Conservation (phyloP, 2,888 invertebrate genomes). For the Oscheius sp. region DNA sequence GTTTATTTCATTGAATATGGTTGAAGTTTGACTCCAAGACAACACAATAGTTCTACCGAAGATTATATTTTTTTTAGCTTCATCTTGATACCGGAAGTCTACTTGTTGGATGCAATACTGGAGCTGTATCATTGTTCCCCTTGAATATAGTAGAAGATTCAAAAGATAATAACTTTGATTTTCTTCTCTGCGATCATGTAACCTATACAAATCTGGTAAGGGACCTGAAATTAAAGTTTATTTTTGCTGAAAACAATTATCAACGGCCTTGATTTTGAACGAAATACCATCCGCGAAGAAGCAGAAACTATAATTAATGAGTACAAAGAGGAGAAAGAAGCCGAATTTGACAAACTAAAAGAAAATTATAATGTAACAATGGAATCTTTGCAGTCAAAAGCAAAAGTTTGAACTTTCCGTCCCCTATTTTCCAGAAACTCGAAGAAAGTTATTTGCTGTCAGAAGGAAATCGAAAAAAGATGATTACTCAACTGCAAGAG, state of each 20-base stretch:
- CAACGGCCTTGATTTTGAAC: conserved; percentile 43
- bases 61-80: conserved; percentile 34
- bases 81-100: conserved; percentile 28
- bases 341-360: conserved; percentile 32
- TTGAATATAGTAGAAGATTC: not conserved
- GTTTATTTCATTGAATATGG: no score
- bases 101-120: conserved; percentile 40
- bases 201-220: conserved; percentile 39
- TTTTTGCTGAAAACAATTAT: not conserved
- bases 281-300: conserved; percentile 47
- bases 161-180: conserved; percentile 22
- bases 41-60: no score
- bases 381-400: not conserved
- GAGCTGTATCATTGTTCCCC: conserved; percentile 34
- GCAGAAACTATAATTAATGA: conserved; percentile 44
- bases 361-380: conserved; percentile 6
- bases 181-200: conserved; percentile 37
- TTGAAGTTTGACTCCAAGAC: no score
- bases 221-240: not conserved
- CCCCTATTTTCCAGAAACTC: conserved; percentile 34
- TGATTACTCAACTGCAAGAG: conserved; percentile 40
- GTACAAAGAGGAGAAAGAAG: conserved; percentile 37
- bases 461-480: conserved; percentile 39
- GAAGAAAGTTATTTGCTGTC: conserved; percentile 43
- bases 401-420: not conserved